Percentiles rank a stretch among this genome's conserved stretches.
Conservation (phyloP, 2,888 invertebrate species). For the Caenorhabditis becei region DNA sequence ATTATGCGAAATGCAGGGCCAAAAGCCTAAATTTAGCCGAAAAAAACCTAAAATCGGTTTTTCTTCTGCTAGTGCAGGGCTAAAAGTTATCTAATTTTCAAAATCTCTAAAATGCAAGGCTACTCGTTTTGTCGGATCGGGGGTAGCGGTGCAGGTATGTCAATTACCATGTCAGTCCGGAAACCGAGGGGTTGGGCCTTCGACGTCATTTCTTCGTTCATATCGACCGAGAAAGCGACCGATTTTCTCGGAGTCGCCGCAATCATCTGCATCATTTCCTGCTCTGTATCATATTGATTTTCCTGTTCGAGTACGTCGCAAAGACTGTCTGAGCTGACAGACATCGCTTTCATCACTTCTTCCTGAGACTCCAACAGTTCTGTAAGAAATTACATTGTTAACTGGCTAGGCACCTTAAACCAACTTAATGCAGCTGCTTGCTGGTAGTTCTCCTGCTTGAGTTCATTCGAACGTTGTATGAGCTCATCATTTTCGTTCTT, state of each 20-base stretch:
- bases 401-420: neutral
- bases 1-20: too few species aligned
- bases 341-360: neutral
- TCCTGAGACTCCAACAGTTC: neutral
- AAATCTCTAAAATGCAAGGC: neutral
- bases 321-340: slow-evolving; percentile 15
- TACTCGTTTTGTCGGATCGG: neutral
- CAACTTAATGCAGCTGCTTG: slow-evolving; percentile 19
- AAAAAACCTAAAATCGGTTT: too few species aligned
- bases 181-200: slow-evolving; percentile 27
- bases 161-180: slow-evolving; percentile 7
- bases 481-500: neutral
- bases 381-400: neutral
- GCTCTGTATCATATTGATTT: neutral
- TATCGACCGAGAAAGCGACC: slow-evolving; percentile 24
- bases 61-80: too few species aligned
- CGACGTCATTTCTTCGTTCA: neutral
- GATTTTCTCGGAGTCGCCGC: slow-evolving; percentile 39
- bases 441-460: neutral
- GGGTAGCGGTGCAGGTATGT: too few species aligned
- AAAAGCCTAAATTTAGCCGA: too few species aligned
- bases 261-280: slow-evolving; percentile 13
- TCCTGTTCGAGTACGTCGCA: slow-evolving; percentile 4
- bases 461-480: neutral
- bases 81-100: too few species aligned